Conservation (phyloP, 2,888 invertebrate genomes). For the Agrenia bidenticulata region DNA sequence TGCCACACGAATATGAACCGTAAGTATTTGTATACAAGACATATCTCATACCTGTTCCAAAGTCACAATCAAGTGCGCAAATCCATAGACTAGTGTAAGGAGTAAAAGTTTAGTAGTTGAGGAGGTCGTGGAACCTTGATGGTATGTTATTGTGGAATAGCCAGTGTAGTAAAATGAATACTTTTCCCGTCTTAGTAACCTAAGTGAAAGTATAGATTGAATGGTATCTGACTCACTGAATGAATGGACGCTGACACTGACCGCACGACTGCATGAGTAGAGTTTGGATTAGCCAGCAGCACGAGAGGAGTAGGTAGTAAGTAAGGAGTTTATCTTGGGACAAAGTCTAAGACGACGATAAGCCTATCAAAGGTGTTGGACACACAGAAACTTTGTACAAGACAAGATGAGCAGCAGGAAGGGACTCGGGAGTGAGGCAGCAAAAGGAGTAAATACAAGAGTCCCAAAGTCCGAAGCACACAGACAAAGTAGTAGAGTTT, state of each 20-base stretch:
- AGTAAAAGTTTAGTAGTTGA: background rate
- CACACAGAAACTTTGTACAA: slow-evolving; percentile 37
- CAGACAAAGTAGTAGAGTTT: slow-evolving; percentile 8
- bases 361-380: slow-evolving; percentile 27
- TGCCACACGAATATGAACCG: too few species aligned
- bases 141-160: too few species aligned
- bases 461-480: too few species aligned
- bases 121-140: background rate
- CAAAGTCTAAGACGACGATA: slow-evolving; percentile 24
- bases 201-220: too few species aligned
- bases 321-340: background rate
- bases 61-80: too few species aligned
- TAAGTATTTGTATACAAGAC: too few species aligned
- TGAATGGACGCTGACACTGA: slow-evolving; percentile 4
- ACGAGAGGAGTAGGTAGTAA: background rate
- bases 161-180: too few species aligned
- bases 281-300: background rate
- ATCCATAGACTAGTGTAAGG: too few species aligned
- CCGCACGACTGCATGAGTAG: slow-evolving; percentile 10
- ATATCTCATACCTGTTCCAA: background rate
- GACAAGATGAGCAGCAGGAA: slow-evolving; percentile 29
- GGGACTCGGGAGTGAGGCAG: background rate
- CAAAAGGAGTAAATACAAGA: slow-evolving; percentile 1
- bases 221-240: background rate
- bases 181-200: too few species aligned